Base-by-base conservation (phyloP, 2,797 vertebrate genomes). In the Okamejei kenojei region DNA sequence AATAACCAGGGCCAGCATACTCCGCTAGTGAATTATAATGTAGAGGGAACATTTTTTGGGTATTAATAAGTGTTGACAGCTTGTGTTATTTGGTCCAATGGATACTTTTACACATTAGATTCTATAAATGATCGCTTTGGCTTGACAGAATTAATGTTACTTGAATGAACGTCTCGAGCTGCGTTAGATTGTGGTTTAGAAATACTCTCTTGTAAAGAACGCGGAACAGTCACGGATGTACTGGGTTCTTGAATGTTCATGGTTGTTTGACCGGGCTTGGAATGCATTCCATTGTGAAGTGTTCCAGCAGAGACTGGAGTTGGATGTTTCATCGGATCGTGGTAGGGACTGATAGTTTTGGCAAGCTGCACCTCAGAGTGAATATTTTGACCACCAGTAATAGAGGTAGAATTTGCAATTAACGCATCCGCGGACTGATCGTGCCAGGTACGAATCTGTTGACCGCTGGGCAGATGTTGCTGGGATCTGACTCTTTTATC, bases 111-210 rank as follows among this genome's bases (percentile, higher is more conserved):
- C 82, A 99, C 99, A 23, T 99, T 99, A 0, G 99, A 99, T 95
- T 99, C 99, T 94, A 99, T 98, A 96, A 99, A 99, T 0, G 98
- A 99, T 94, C 97, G 98, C 98, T 99, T 99, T 98, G 98, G 98
- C 97, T 99, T 99, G 93, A 98, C 96, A 1, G 97, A 95, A 17
- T 97, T 94, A 95, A 97, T 94, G 1, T 97, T 98, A 93, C 97
- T 95, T 94, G 96, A 95, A 84, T 97, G 97, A 94, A 96, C 95
- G 45, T 99, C 99, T 94, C 96, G 96, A 78, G 84, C 88, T 32
- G 96, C 93, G 61, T 96, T 96, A 17, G 98, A 94, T 93, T 96
- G 97, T 38, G 94, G 95, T 93, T 97, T 97, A 81, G 97, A 84
- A 90, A 96, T 95, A 74, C 95, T 94, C 93, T 98, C 98, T 1